Percentiles rank a stretch among this genome's conserved stretches.
Conservation (phyloP, 2,113 vertebrate species). For the Scartelaos histophorus region DNA sequence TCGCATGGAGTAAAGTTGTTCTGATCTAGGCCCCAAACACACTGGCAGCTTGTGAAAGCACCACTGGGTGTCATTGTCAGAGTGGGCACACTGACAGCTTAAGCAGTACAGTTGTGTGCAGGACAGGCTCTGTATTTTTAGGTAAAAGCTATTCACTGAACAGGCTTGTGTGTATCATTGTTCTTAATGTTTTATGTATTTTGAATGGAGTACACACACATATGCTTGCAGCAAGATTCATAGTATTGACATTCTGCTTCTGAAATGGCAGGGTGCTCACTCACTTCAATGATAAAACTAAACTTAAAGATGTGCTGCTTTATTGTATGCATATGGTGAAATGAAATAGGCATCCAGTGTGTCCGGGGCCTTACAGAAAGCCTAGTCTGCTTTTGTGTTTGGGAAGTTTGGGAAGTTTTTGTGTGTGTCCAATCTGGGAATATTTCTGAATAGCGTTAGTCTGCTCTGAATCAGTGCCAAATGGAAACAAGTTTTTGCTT, state of each 20-base stretch:
- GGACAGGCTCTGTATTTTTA: too few species aligned
- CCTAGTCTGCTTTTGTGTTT: conserved; percentile 33
- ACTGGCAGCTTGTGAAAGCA: not conserved
- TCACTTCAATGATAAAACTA: not conserved
- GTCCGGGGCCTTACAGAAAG: conserved; percentile 12
- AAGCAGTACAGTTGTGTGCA: too few species aligned
- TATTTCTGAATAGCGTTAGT: conserved; percentile 23
- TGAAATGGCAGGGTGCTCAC: not conserved
- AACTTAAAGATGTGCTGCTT: not conserved
- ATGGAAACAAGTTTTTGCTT: conserved; percentile 6
- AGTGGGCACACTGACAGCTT: not conserved
- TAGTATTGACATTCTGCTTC: not conserved
- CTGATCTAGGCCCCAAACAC: not conserved
- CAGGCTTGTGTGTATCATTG: not conserved
- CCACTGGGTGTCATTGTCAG: not conserved
- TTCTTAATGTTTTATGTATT: not conserved
- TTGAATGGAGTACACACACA: too few species aligned
- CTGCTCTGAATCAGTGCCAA: conserved; percentile 34
- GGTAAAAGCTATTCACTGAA: not conserved
- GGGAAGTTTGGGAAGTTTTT: not conserved
- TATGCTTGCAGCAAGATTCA: too few species aligned
- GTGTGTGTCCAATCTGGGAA: conserved; percentile 51
- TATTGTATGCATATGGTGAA: not conserved
- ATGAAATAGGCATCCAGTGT: not conserved
- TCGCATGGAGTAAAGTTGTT: not conserved